These are phyloP conservation scores for Poeciliopsis retropinna DNA, from an alignment of 2,113 vertebrate genomes.

Conservation along the genomic window DNA sequence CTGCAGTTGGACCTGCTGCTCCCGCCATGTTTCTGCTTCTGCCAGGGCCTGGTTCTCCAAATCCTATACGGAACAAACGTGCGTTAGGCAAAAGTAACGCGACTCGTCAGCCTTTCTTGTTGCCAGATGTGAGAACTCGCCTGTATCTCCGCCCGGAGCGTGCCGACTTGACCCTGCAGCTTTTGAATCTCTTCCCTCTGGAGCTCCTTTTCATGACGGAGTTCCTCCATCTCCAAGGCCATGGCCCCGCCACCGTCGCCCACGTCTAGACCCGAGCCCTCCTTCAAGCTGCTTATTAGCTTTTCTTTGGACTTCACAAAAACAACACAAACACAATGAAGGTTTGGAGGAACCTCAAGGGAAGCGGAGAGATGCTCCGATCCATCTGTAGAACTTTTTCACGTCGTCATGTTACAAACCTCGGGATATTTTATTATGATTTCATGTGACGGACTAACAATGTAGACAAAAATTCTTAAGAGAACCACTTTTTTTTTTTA, in stretches of 20 bases:
- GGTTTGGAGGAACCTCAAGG: neutral
- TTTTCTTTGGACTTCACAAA: constrained; percentile 95
- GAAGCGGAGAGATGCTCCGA: too few relatives aligned
- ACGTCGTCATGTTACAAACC: neutral
- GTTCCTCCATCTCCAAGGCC: constrained; percentile 90
- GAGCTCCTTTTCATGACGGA: constrained; percentile 91
- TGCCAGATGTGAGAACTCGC: constrained; percentile 39
- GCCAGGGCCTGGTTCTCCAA: constrained; percentile 88
- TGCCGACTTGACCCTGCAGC: constrained; percentile 88
- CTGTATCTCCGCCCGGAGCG: constrained; percentile 90
- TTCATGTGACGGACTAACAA: neutral
- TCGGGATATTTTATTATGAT: too few relatives aligned
- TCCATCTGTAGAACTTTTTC: neutral
- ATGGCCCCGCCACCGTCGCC: constrained; percentile 83
- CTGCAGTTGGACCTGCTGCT: constrained; percentile 88
- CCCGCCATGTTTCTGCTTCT: constrained; percentile 89
- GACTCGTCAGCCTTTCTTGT: neutral
- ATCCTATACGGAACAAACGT: constrained; percentile 73
- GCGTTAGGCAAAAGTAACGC: too few relatives aligned
- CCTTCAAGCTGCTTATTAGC: constrained; percentile 96
- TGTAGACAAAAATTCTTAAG: neutral
- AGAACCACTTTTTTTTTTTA: neutral
- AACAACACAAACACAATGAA: neutral
- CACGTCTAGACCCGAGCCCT: constrained; percentile 93
- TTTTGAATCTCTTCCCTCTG: constrained; percentile 95